Base-by-base conservation (phyloP, 2,888 invertebrate genomes). In the Ganaspis brasiliensis region DNA sequence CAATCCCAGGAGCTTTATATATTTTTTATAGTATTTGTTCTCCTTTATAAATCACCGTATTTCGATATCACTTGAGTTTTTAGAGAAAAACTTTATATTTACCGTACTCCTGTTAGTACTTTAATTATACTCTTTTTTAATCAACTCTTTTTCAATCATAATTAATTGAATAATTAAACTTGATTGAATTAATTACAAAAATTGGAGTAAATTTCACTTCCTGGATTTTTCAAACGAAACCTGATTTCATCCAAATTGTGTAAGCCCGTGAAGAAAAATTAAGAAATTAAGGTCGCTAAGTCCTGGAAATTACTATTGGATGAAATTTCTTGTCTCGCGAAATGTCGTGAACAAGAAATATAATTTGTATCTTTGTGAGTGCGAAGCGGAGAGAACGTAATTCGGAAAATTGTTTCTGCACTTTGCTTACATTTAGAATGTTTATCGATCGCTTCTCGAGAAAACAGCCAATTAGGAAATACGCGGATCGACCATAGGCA, bases 331-430 rank as follows among this genome's bases (percentile, higher is more conserved):
- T 67, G 40, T 67, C 67, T 45, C 6, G 16, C 21, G 45, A 67
- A 40, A 45, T 45, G 45, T 67, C n/a, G 67, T 24, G 45, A 40
- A 26, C 14, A 40, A 40, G 21, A 63, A 63, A 8, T 63, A 21
- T 21, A 63, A 40, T 40, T 24, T 63, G n/a, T 24, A 40, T 19
- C 63, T 19, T 40, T 14, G 37, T 37, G 40, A 63, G 63, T 63
- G 63, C 52, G 40, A 63, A 31, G 16, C n/a, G n/a, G 14, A 45
- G 24, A 21, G 16, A 3, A 45, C 24, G 45, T 67, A 67, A 67
- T 67, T 67, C 37, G n/a, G 24, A 67, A 67, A 45, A 67, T 67
- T 24, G 40, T 45, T 67, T n/a, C 24, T 45, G 45, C 45, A 67
- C 26, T 67, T 45, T 67, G 24, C 45, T 67, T 24, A 24, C 24